Percentiles rank a stretch among this genome's conserved stretches.
Conservation (phyloP, 2,113 vertebrate species). For the Calypte anna region DNA sequence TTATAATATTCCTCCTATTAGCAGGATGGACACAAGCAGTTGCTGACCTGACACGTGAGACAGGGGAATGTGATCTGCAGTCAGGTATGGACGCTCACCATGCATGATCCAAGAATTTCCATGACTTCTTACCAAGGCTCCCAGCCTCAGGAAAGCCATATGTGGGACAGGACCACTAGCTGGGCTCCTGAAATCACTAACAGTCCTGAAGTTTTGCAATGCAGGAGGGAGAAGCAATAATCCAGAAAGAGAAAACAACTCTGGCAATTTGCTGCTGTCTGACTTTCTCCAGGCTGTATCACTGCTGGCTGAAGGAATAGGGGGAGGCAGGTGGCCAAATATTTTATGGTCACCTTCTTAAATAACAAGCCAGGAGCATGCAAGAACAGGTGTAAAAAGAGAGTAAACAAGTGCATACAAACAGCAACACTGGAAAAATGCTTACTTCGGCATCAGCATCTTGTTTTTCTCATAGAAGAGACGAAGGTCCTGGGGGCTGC, state of each 20-base stretch:
- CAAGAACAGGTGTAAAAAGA: slow-evolving; percentile 34
- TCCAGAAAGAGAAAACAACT: not conserved
- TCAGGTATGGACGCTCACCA: slow-evolving; percentile 15
- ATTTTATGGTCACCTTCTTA: not conserved
- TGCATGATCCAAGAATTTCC: fast-evolving
- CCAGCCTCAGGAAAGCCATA: not conserved
- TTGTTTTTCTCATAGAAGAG: slow-evolving; percentile 95
- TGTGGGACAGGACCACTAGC: not conserved
- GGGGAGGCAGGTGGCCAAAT: slow-evolving; percentile 17
- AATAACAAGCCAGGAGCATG: not conserved
- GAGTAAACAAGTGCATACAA: slow-evolving; percentile 23
- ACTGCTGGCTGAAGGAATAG: not conserved
- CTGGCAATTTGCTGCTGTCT: not conserved
- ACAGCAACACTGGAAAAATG: not conserved
- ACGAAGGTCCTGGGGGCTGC: slow-evolving; percentile 93
- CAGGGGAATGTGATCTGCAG: slow-evolving; percentile 5
- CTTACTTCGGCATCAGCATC: slow-evolving; percentile 90
- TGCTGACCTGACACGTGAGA: slow-evolving; percentile 31
- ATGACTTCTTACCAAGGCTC: not conserved
- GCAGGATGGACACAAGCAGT: slow-evolving; percentile 39
- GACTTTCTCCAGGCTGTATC: not conserved
- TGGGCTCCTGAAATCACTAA: not conserved
- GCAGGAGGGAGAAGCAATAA: not conserved
- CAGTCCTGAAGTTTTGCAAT: fast-evolving
- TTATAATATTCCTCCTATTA: not conserved